These are phyloP conservation scores for Plestiodon gilberti DNA, from an alignment of 2,113 vertebrate species.

Conservation along the genomic window DNA sequence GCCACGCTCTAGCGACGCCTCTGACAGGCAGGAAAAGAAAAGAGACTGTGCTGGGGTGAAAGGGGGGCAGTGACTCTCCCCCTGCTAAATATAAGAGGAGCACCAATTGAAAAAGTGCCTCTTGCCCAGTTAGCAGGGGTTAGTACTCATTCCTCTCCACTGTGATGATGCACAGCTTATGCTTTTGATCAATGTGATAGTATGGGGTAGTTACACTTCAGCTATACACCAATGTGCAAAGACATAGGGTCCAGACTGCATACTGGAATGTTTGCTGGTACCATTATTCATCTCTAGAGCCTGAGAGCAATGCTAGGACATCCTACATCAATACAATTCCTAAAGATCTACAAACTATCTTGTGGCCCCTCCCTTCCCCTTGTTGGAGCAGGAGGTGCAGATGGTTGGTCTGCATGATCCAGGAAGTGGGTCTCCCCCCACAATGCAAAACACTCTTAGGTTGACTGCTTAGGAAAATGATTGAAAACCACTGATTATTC, in stretches of 20 bases:
- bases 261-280: background rate
- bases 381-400: background rate
- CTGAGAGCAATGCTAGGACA: background rate
- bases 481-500: background rate
- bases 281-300: background rate
- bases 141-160: background rate
- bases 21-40: too few species aligned
- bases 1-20: too few species aligned
- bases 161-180: background rate
- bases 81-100: too few species aligned
- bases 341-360: background rate
- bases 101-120: too few species aligned
- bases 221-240: background rate
- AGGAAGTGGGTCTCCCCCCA: background rate
- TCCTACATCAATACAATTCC: background rate
- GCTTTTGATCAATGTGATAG: background rate
- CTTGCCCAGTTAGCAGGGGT: too few species aligned
- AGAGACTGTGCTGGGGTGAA: too few species aligned
- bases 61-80: too few species aligned
- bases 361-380: background rate
- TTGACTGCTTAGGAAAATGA: background rate
- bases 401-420: background rate
- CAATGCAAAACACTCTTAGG: background rate
- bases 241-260: background rate
- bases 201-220: background rate